These are phyloP conservation scores for Pteronotus mesoamericanus DNA, from an alignment of 2,797 vertebrate genomes.

Conservation along the genomic window DNA sequence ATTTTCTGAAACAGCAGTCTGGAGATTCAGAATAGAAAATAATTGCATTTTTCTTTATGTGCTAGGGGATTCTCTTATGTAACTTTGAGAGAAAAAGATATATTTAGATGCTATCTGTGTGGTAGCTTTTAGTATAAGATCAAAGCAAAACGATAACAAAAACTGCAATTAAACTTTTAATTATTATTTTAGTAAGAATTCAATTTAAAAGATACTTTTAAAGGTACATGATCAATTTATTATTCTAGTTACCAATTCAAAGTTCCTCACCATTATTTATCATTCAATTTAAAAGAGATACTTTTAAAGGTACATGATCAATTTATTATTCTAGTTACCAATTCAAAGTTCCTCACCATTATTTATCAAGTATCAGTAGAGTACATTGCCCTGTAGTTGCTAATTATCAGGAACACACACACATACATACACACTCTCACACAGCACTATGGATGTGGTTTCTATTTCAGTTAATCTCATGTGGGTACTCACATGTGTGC, in stretches of 20 bases:
- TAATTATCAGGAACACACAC: not conserved
- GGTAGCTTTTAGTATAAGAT: constrained; percentile 78
- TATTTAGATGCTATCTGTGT: constrained; percentile 84
- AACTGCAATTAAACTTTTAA: constrained; percentile 47
- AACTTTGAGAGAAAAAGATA: constrained; percentile 86
- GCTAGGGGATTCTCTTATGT: constrained; percentile 90
- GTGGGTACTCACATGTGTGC: not conserved
- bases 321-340: constrained; percentile 22
- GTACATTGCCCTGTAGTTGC: not conserved
- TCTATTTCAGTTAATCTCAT: not conserved
- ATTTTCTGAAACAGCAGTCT: constrained; percentile 97
- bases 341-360: constrained; percentile 24
- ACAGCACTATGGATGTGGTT: not conserved
- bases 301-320: constrained; percentile 25
- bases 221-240: constrained; percentile 4
- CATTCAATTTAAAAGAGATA: constrained; percentile 43
- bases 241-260: not conserved
- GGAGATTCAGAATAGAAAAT: constrained; percentile 95
- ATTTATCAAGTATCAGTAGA: constrained; percentile 47
- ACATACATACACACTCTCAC: not conserved
- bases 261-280: constrained; percentile 39
- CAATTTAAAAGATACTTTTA: constrained; percentile 42
- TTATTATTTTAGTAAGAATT: constrained; percentile 42
- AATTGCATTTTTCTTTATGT: constrained; percentile 93
- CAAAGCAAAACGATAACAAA: constrained; percentile 66